Evolutionary conservation across 2,113 vertebrate genomes (phyloP), one percentile per base, ranked within the genome.

Genomic region (Protobothrops flavoviridis): DNA sequence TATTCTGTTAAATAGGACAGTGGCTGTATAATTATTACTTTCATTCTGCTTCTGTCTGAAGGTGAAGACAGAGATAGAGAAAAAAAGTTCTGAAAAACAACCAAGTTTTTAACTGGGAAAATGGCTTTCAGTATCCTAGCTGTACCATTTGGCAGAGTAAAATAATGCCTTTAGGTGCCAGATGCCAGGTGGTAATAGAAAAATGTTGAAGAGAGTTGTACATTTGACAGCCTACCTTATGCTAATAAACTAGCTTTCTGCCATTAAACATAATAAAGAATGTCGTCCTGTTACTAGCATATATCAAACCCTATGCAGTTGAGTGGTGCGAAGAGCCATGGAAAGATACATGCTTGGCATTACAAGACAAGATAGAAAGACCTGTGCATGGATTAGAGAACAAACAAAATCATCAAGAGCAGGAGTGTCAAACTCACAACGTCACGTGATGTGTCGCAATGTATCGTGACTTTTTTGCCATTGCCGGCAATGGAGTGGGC

Each of bases 41-140:
- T 92, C 4, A 85, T 94, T 91, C 91, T 56, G 29, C 0, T 96
- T 89, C 74, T 88, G 39, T 94, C 81, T 92, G 94, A 89, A 97
- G 95, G 90, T 95, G 64, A 94, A 91, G 13, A 93, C 94, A 26
- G 88, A 55, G 10, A 15, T 87, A 59, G 90, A 92, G 61, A 90
- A 12, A 93, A 88, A 33, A 3, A n/a, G 88, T 88, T 92, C 61
- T 95, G 95, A 23, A 90, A 94, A 94, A 91, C 74, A 50, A 29
- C 90, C 89, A 53, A 81, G 3, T 2, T 23, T 0, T 88, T 55
- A 94, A 91, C 26, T 43, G 43, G 93, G 15, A 1, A 53, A 90
- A 87, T 74, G 6, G 61, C 33, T 9, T 81, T 81, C 74, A 43
- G 7, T 3, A 39, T 39, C 33, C 0, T 9, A 39, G 74, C 74